phyloP scores from a whole-genome alignment of 2,113 vertebrate species.

The Noturus placidus region DNA sequence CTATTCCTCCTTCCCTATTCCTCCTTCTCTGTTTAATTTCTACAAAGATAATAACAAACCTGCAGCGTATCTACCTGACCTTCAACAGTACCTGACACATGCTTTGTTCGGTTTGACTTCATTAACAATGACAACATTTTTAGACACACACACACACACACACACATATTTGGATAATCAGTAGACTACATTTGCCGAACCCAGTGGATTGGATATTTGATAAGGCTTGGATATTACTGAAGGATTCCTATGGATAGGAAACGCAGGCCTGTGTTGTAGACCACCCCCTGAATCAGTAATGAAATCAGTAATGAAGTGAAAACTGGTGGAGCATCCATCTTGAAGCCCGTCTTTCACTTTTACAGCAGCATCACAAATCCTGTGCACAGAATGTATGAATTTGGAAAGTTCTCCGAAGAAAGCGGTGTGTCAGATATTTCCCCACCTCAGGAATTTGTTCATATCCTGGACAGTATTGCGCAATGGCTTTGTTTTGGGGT shows the following conservation, averaged over 20 bases:
- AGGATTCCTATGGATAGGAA: not conserved
- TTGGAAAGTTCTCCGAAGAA: not conserved
- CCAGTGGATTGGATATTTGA: not conserved
- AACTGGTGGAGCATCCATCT: constrained; percentile 59
- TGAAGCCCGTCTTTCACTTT: constrained; percentile 48
- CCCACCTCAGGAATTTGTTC: not conserved
- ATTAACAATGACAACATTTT: not conserved
- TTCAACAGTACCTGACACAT: not conserved
- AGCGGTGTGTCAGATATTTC: not conserved
- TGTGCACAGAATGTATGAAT: not conserved
- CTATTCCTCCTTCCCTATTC: not conserved
- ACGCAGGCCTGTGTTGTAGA: not conserved
- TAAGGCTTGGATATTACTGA: not conserved
- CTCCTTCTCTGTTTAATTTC: not conserved
- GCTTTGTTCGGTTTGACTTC: not conserved
- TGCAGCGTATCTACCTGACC: not conserved
- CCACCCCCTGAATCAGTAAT: not conserved
- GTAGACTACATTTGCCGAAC: not conserved
- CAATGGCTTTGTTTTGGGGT: not conserved
- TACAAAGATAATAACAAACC: not conserved
- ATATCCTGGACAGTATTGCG: not conserved
- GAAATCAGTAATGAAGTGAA: not conserved
- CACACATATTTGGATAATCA: not conserved
- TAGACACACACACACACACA: not conserved
- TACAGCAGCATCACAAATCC: not conserved